phyloP scores from a whole-genome alignment of 2,113 vertebrate species.

The Mohoua ochrocephala region DNA sequence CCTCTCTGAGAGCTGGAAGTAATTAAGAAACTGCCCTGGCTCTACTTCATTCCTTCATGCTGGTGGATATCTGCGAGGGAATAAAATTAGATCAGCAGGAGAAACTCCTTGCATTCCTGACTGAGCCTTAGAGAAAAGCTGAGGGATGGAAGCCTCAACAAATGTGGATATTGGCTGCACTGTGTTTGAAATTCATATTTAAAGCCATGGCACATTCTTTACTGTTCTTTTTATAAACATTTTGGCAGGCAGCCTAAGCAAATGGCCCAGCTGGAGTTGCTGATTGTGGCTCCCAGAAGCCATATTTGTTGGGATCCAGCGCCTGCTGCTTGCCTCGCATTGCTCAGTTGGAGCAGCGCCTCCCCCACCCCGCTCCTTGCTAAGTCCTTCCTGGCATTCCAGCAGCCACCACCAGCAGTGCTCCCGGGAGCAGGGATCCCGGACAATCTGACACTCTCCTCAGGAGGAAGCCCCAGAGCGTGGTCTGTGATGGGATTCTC shows the following conservation, averaged over 20 bases:
- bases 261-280: slow-evolving; percentile 56
- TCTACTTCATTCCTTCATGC: background rate
- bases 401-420: background rate
- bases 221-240: slow-evolving; percentile 53
- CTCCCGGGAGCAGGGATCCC: background rate
- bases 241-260: slow-evolving; percentile 50
- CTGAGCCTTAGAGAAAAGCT: slow-evolving; percentile 22
- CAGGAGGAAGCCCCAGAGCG: background rate
- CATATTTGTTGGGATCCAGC: background rate
- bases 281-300: slow-evolving; percentile 34
- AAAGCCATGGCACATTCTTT: slow-evolving; percentile 47
- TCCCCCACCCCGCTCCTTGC: background rate
- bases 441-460: background rate
- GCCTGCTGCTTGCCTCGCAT: slow-evolving; percentile 15
- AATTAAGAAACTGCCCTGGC: background rate
- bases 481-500: background rate
- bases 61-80: background rate
- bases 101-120: slow-evolving; percentile 32
- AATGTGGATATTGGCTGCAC: slow-evolving; percentile 45
- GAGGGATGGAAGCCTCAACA: slow-evolving; percentile 15
- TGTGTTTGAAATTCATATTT: slow-evolving; percentile 27
- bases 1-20: slow-evolving; percentile 4
- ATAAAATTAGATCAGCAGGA: slow-evolving; percentile 43
- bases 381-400: background rate
- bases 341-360: background rate